Base-by-base conservation (phyloP, 2,888 invertebrate genomes). In the Cactoblastis cactorum region DNA sequence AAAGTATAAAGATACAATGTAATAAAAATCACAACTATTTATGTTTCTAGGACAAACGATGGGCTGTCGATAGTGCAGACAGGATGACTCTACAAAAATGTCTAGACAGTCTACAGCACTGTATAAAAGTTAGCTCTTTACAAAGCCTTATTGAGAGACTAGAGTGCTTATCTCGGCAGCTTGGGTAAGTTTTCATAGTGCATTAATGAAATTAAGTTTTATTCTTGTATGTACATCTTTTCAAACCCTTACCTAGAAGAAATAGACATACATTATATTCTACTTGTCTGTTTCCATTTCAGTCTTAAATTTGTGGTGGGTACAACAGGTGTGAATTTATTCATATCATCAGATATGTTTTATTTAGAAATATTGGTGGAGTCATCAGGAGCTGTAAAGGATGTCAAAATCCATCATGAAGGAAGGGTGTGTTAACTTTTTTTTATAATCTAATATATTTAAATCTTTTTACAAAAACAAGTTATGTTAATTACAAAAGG, bases 341-440 rank as follows among this genome's bases (percentile, higher is more conserved):
- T 97, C 74, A 97, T 98, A 77, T 97, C 96, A 35, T 97, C 97
- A 0, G 98, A 98, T 74, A 97, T 98, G 97, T 98, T 98, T 82
- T 97, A 96, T 79, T 91, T 98, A 63, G 97, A 98, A 90, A 95
- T 98, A 65, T 88, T 96, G 49, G 90, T 98, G 50, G 97, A 98
- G 70, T 91, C 94, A 2, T 93, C 92, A 34, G 98, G 97, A 18
- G 92, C 93, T 28, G 95, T 98, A 0, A 94, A 95, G 72, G 98
- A 98, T 91, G 97, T 98, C 0, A 92, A 92, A 75, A 89, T 98
- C 51, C 96, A 97, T 78, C 97, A 98, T 77, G 97, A 97, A 80
- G 96, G 96, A 65, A 96, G 96, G 88, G 92, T 90, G 73, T 17
- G 17, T 9, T n/a, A 11, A 28, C 15, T 43, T 17, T 11, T 11